Base-by-base conservation (phyloP, 2,888 invertebrate genomes). In the Cosmorhoe ocellata region DNA sequence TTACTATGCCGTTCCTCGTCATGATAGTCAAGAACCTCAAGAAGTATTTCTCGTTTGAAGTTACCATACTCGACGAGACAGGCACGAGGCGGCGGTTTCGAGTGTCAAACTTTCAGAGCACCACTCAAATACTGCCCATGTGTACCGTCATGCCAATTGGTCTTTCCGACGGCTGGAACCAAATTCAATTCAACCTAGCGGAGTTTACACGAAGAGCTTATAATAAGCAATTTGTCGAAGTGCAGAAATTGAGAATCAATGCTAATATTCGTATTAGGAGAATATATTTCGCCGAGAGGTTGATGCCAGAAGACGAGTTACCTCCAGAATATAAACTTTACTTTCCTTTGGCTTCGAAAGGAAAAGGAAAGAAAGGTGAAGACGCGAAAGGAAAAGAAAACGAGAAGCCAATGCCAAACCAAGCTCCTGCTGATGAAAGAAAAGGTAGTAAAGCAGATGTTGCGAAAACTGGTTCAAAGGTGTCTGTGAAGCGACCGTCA, bases 121-220 rank as follows among this genome's bases (percentile, higher is more conserved):
- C 95, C 12, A 84, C 81, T 7, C 79, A 83, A 59, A 79, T 88
- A 51, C 48, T 69, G 67, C 97, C 98, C 0, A 95, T 98, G 69
- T 97, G 97, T 67, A 99, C 99, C 52, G 97, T 96, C 10, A 99
- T 99, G 98, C 99, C 99, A 0, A 96, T 99, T 92, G 93, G 97
- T 59, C 89, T 98, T 51, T 96, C 96, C 66, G 95, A 95, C 48
- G 97, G 97, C 32, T 97, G 94, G 94, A 94, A 94, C 71, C 94
- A 95, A 84, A 97, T 99, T 59, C 98, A 98, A 84, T 98, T 99
- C 76, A 99, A 99, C 87, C 4, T 18, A 18, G 18, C 18, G 3
- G 18, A 18, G 18, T 18, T 18, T 4, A 18, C 18, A 3, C 18
- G 18, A 18, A 2, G 18, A 18, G 18, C 18, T 3, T 18, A 18